phyloP scores from a whole-genome alignment of 1,140 invertebrate species.

The Drosophila funebris region DNA sequence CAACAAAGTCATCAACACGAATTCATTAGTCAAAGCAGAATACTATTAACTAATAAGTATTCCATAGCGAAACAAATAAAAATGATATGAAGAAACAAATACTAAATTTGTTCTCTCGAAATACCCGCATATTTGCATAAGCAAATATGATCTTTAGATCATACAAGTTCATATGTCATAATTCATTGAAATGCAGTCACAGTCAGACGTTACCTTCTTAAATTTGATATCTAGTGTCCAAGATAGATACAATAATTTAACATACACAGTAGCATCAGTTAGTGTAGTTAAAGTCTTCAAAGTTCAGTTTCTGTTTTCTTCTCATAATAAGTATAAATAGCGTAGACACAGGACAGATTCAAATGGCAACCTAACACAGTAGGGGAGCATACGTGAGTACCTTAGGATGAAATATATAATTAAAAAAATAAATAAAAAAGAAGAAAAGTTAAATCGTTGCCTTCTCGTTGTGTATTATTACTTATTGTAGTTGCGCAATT shows the following conservation, averaged over 20 bases:
- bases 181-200: slow-evolving; percentile 13
- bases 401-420: slow-evolving; percentile 54
- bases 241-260: slow-evolving; percentile 26
- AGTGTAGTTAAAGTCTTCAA: not conserved
- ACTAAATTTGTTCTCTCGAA: not conserved
- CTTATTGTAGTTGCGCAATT: slow-evolving; percentile 13
- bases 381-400: slow-evolving; percentile 71
- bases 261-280: slow-evolving; percentile 7
- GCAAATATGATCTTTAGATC: not conserved
- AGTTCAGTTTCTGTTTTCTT: not conserved
- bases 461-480: slow-evolving; percentile 40
- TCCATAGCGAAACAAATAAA: not conserved
- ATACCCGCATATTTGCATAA: no score
- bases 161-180: not conserved
- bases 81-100: not conserved
- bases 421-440: slow-evolving; percentile 18
- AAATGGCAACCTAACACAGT: slow-evolving; percentile 36
- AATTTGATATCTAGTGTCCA: slow-evolving; percentile 36
- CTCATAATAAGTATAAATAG: slow-evolving; percentile 6
- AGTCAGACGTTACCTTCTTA: slow-evolving; percentile 28
- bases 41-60: not conserved
- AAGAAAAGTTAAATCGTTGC: slow-evolving; percentile 14
- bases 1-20: not conserved
- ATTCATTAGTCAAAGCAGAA: not conserved
- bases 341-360: slow-evolving; percentile 29